Conservation (phyloP, 2,888 invertebrate genomes). For the Blera fallax region DNA sequence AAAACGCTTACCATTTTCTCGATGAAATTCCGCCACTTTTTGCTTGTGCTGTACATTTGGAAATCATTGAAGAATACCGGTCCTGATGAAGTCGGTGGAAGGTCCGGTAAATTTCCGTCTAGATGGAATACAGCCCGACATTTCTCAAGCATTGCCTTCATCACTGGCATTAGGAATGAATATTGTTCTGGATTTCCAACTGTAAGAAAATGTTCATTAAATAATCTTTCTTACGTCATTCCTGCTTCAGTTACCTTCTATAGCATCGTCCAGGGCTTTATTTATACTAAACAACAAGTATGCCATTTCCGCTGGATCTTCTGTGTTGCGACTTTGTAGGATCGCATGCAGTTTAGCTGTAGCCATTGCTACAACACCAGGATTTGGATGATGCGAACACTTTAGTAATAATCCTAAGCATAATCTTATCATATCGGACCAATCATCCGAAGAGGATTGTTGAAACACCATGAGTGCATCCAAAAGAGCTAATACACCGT, state of each 20-base stretch:
- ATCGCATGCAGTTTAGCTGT: slow-evolving; percentile 85
- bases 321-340: slow-evolving; percentile 83
- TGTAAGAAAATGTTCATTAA: slow-evolving; percentile 74
- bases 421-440: slow-evolving; percentile 84
- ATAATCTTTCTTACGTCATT: background rate
- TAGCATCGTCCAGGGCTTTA: slow-evolving; percentile 81
- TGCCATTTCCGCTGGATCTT: slow-evolving; percentile 83
- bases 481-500: slow-evolving; percentile 83
- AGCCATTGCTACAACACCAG: slow-evolving; percentile 84
- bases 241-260: slow-evolving; percentile 79
- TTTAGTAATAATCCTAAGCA: slow-evolving; percentile 82
- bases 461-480: slow-evolving; percentile 84
- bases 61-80: slow-evolving; percentile 85
- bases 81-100: slow-evolving; percentile 83
- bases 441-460: slow-evolving; percentile 82
- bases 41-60: slow-evolving; percentile 83
- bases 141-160: slow-evolving; percentile 85
- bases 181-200: slow-evolving; percentile 84
- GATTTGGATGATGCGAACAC: slow-evolving; percentile 82
- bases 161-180: slow-evolving; percentile 85
- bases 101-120: slow-evolving; percentile 81
- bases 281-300: slow-evolving; percentile 83
- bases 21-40: slow-evolving; percentile 84
- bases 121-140: slow-evolving; percentile 80
- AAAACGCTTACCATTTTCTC: slow-evolving; percentile 82